A percentile compares a stretch with the other conserved stretches of the same genome.
Evolutionary conservation across 2,797 vertebrate species (phyloP).

Genomic region (Poeciliopsis infans): DNA sequence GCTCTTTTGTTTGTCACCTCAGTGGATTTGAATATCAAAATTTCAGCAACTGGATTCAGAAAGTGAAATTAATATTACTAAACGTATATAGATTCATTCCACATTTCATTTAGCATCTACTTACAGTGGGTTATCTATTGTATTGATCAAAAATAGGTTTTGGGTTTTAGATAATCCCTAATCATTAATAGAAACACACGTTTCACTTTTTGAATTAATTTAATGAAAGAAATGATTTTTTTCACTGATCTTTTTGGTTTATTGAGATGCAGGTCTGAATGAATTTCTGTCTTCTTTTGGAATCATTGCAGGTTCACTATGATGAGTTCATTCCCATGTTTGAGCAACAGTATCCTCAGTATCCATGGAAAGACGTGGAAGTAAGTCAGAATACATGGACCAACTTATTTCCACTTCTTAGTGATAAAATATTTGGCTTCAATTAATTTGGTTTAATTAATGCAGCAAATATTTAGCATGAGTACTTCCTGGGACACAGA

Average conservation of each 20-base stretch:
- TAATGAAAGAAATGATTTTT: not conserved
- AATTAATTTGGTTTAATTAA: not conserved
- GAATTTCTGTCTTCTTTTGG: not conserved
- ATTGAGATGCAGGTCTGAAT: not conserved
- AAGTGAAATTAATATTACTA: not conserved
- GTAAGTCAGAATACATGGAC: constrained; percentile 66
- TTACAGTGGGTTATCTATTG: not conserved
- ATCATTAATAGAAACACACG: not conserved
- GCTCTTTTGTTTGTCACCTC: not conserved
- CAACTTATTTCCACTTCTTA: not conserved
- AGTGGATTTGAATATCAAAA: not conserved
- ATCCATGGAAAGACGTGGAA: constrained; percentile 87
- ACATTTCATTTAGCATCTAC: not conserved
- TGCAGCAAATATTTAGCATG: not conserved
- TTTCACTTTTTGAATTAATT: not conserved
- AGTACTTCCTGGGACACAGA: not conserved
- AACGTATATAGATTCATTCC: not conserved
- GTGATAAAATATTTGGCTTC: not conserved
- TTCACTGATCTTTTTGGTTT: not conserved
- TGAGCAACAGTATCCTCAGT: constrained; percentile 89
- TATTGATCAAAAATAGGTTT: not conserved
- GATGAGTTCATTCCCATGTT: constrained; percentile 93
- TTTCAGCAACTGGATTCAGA: not conserved
- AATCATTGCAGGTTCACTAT: constrained; percentile 86
- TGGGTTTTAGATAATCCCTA: not conserved